Conservation (phyloP, 2,888 invertebrate species). For the Torymus aiolomorphi region DNA sequence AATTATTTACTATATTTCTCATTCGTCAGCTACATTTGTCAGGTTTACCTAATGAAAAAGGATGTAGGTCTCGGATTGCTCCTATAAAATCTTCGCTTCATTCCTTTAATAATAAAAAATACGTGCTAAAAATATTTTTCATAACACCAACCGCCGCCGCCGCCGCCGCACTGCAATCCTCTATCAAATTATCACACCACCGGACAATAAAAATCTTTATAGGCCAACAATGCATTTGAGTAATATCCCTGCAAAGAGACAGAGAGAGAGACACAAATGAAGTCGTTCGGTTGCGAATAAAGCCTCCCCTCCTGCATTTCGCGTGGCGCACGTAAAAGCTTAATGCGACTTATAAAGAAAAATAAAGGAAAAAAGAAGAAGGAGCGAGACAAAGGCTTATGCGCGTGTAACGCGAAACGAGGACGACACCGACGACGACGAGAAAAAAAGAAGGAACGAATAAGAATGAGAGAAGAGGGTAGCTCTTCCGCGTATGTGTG, state of each 20-base stretch:
- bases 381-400: not conserved
- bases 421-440: too few relatives aligned
- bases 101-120: too few relatives aligned
- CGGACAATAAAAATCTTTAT: not conserved
- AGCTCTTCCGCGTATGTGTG: not conserved
- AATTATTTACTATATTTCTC: too few relatives aligned
- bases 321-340: conserved; percentile 20
- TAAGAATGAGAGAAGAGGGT: not conserved
- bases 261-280: too few relatives aligned
- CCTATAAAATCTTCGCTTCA: too few relatives aligned
- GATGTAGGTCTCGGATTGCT: too few relatives aligned
- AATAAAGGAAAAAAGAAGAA: conserved; percentile 28
- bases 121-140: too few relatives aligned
- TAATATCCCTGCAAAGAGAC: too few relatives aligned
- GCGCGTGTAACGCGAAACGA: not conserved
- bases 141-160: too few relatives aligned
- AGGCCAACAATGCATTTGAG: not conserved
- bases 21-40: too few relatives aligned
- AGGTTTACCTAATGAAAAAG: too few relatives aligned
- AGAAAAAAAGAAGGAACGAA: not conserved
- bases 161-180: too few relatives aligned
- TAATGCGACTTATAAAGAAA: conserved; percentile 32
- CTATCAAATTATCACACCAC: not conserved
- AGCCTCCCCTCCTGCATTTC: not conserved
- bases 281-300: not conserved